These are phyloP conservation scores for zebrafish (Danio rerio) DNA, from an alignment of 2,113 vertebrate genomes.

Conservation along the genomic window GRCz12tu NC_133182.1:36508001-36508500, in stretches of 20 bases:
- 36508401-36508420: slow-evolving; percentile 74
- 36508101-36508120: slow-evolving; percentile 51
- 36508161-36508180: slow-evolving; percentile 67
- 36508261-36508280: slow-evolving; percentile 66
- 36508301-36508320: slow-evolving; percentile 65
- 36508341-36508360: slow-evolving; percentile 63
- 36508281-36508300: slow-evolving; percentile 68
- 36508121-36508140: slow-evolving; percentile 64
- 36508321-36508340: slow-evolving; percentile 61
- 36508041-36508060: slow-evolving; percentile 58
- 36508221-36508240: slow-evolving; percentile 60
- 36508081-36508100: slow-evolving; percentile 59
- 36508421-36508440: slow-evolving; percentile 70
- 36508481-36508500: slow-evolving; percentile 2
- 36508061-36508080: slow-evolving; percentile 56
- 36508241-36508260: slow-evolving; percentile 66
- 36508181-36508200: slow-evolving; percentile 56
- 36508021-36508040: slow-evolving; percentile 56
- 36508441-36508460: slow-evolving; percentile 61
- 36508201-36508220: slow-evolving; percentile 64
- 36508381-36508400: slow-evolving; percentile 78
- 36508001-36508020: slow-evolving; percentile 74
- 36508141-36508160: slow-evolving; percentile 62
- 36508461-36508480: slow-evolving; percentile 14
- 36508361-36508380: slow-evolving; percentile 65